phyloP scores from a whole-genome alignment of 2,888 invertebrate genomes.

The Elysia crispata region DNA sequence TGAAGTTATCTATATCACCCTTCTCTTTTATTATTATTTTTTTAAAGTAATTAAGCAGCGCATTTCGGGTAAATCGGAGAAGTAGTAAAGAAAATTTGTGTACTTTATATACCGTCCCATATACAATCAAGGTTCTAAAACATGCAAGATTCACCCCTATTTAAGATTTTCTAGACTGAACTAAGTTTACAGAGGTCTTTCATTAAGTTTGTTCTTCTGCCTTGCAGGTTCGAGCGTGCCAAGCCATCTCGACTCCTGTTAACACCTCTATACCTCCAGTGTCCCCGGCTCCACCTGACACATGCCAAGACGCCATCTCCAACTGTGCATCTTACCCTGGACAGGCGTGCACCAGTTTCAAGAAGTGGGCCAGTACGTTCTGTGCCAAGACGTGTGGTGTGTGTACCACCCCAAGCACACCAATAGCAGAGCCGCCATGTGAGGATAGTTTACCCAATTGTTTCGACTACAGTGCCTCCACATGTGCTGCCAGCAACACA shows the following conservation, averaged over 20 bases:
- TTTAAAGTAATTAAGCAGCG: no score
- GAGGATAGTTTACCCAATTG: conserved; percentile 60
- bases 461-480: conserved; percentile 49
- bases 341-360: conserved; percentile 56
- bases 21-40: no score
- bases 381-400: conserved; percentile 61
- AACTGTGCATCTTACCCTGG: conserved; percentile 58
- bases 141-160: no score
- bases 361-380: conserved; percentile 63
- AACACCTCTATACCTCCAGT: conserved; percentile 47
- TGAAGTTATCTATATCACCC: no score
- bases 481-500: conserved; percentile 55
- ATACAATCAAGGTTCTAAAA: no score
- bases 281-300: conserved; percentile 52
- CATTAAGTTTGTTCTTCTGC: no score
- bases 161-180: no score
- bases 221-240: conserved; percentile 43
- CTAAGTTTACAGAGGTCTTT: no score
- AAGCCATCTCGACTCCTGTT: conserved; percentile 56
- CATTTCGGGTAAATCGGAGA: no score
- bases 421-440: conserved; percentile 62
- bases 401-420: conserved; percentile 56
- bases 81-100: no score
- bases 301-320: conserved; percentile 62
- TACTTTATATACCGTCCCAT: no score